These are phyloP conservation scores for Byasa hedistus DNA, from an alignment of 2,888 invertebrate genomes.

Conservation along the genomic window DNA sequence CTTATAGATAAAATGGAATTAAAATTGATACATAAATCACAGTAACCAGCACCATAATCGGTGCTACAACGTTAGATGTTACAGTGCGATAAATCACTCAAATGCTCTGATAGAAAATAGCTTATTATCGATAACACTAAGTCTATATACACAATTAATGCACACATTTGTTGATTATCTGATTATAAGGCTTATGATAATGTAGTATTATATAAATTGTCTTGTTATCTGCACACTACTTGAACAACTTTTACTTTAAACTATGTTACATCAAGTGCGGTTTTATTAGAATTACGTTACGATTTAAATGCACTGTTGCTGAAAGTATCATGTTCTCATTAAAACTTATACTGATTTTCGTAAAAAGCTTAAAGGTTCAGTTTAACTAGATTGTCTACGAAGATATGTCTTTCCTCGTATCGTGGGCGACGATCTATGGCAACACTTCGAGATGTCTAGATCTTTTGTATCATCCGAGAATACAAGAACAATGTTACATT, in stretches of 20 bases:
- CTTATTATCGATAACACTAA: constrained; percentile 19
- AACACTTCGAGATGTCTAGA: too few relatives aligned
- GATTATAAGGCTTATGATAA: constrained; percentile 8
- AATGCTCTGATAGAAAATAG: constrained; percentile 14
- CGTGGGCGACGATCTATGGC: too few relatives aligned
- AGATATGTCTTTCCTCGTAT: too few relatives aligned
- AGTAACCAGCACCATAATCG: background rate
- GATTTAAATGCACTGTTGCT: too few relatives aligned
- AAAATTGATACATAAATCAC: background rate
- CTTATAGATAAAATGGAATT: too few relatives aligned
- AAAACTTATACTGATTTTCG: background rate
- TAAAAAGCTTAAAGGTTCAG: too few relatives aligned
- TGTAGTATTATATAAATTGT: background rate
- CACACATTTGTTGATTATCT: constrained; percentile 11
- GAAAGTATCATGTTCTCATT: background rate
- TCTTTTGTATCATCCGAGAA: too few relatives aligned
- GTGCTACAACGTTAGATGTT: constrained; percentile 1
- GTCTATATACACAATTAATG: constrained; percentile 10
- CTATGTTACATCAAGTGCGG: background rate
- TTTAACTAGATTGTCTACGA: too few relatives aligned
- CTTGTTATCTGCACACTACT: background rate
- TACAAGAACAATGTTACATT: too few relatives aligned
- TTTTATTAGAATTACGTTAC: background rate
- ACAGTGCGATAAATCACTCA: constrained; percentile 9
- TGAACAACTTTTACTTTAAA: background rate